phyloP scores from a whole-genome alignment of 2,113 vertebrate genomes.

The Syngnathus floridae region DNA sequence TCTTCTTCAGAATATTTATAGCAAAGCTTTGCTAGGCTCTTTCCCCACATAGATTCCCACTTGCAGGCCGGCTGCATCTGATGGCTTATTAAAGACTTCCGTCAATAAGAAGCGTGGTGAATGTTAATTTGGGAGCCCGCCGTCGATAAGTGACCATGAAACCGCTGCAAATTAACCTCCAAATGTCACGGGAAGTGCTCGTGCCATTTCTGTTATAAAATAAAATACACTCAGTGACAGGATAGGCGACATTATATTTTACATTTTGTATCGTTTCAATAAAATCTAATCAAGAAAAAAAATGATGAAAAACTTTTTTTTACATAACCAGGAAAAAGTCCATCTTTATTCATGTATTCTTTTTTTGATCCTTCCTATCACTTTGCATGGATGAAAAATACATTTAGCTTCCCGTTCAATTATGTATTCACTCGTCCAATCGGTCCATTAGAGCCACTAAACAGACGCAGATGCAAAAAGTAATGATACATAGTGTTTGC shows the following conservation, averaged over 20 bases:
- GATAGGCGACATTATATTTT: not conserved
- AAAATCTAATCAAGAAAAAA: too few relatives aligned
- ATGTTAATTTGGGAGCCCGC: constrained; percentile 69
- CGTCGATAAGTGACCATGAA: constrained; percentile 75
- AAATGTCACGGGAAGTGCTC: constrained; percentile 75
- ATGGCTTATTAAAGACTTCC: constrained; percentile 74
- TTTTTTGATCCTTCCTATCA: constrained; percentile 35
- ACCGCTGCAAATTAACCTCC: constrained; percentile 74
- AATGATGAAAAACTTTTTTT: too few relatives aligned
- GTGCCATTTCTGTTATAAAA: constrained; percentile 54
- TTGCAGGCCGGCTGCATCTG: constrained; percentile 61
- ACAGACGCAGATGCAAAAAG: constrained; percentile 58
- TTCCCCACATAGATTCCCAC: constrained; percentile 16
- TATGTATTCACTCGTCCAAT: constrained; percentile 62
- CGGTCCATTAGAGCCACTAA: constrained; percentile 64
- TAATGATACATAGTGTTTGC: constrained; percentile 68
- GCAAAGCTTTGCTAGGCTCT: constrained; percentile 29
- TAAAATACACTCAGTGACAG: not conserved
- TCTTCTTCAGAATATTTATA: constrained; percentile 33
- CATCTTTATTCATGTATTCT: not conserved
- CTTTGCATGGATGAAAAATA: constrained; percentile 57
- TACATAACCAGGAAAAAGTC: not conserved
- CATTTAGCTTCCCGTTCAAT: constrained; percentile 51
- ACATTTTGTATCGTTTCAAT: too few relatives aligned
- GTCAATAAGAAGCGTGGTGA: constrained; percentile 76